These are phyloP conservation scores for Hormaphis cornu DNA, from an alignment of 1,140 invertebrate genomes.

Conservation along the genomic window DNA sequence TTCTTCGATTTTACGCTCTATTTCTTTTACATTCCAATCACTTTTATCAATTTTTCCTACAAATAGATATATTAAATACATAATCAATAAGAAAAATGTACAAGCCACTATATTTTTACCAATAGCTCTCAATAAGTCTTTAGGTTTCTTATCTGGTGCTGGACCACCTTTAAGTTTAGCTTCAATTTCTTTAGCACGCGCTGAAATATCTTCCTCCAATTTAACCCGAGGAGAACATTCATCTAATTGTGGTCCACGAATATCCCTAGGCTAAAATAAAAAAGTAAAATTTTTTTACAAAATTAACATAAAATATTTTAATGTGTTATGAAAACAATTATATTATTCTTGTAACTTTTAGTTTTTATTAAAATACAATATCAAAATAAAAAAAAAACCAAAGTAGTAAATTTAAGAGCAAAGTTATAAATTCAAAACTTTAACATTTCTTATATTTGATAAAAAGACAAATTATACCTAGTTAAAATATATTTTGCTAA, in stretches of 20 bases:
- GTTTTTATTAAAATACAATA: background rate
- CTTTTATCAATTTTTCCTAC: conserved; percentile 73
- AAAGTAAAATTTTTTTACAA: background rate
- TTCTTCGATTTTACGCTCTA: conserved; percentile 81
- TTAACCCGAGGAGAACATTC: conserved; percentile 13
- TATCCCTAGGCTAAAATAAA: conserved; percentile 54
- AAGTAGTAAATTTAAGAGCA: no score
- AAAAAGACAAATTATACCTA: no score
- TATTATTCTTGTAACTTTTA: background rate
- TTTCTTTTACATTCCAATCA: conserved; percentile 86
- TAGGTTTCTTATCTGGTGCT: conserved; percentile 64
- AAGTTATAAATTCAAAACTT: no score
- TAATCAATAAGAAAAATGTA: background rate
- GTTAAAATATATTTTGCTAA: no score
- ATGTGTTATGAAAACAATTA: background rate
- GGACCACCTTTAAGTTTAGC: conserved; percentile 49
- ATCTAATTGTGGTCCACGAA: conserved; percentile 38
- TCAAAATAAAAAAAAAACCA: no score
- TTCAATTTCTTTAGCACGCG: conserved; percentile 59
- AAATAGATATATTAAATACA: background rate
- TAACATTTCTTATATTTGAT: no score
- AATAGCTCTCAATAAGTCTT: conserved; percentile 74
- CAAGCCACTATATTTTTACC: conserved; percentile 46
- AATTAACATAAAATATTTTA: background rate
- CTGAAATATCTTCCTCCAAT: conserved; percentile 58